Base-by-base conservation (phyloP, 2,797 vertebrate genomes). In the Crenuchus spilurus region DNA sequence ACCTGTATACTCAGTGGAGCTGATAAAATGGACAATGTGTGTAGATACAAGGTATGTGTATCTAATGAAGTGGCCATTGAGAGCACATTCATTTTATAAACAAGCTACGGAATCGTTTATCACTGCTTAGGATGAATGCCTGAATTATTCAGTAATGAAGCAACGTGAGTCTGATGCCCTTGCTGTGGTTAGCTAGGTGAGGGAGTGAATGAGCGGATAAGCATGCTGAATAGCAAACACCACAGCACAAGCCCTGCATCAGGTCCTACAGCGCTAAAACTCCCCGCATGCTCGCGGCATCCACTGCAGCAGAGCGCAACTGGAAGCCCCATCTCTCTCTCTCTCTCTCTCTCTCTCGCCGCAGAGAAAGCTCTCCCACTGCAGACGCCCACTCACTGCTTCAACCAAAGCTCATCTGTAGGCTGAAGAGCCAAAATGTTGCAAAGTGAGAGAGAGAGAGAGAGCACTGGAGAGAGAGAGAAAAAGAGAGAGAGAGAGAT, bases 301-400 rank as follows among this genome's bases (percentile, higher is more conserved):
- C 76, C 65, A 39, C 73, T 60, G 74, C 70, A 77, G 76, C 52
- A 51, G 28, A 73, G 48, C 69, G 70, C 66, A 77, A 78, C 72
- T 65, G 54, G 63, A 75, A 74, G 77, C 55, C 71, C 67, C 63
- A 63, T 41, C 51, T 33, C 65, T 80, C 58, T 80, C 77, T 77
- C 2, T 5, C 57, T 70, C 75, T 80, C 62, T 60, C 51, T 71
- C 58, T 77, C 33, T 69, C 69, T 65, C 74, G 80, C 54, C 37
- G 13, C 74, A 79, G 86, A 88, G 84, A 82, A 83, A 75, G 82
- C 85, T 82, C 82, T 82, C 60, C 64, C 80, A 79, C 80, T 76
- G 80, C 71, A 79, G 67, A 82, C 77, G 63, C 82, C 82, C 69
- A 83, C 82, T 75, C 71, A 63, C 61, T 73, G 70, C 67, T 80